phyloP scores from a whole-genome alignment of 2,888 invertebrate genomes.

The Leptura quadrifasciata region DNA sequence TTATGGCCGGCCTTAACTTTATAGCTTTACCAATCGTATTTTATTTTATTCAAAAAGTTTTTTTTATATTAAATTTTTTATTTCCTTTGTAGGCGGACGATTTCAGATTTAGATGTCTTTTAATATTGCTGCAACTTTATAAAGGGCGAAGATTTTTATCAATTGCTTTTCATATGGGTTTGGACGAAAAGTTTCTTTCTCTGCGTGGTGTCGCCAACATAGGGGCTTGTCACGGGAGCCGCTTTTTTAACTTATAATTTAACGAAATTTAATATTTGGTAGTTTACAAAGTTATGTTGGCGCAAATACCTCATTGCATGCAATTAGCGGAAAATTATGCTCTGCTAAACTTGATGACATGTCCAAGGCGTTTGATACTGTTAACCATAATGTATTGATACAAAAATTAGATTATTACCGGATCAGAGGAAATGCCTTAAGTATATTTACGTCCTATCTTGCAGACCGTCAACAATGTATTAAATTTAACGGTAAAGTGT shows the following conservation, averaged over 20 bases:
- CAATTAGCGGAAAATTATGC: too few species aligned
- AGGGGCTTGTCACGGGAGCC: neutral
- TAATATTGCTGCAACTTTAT: conserved; percentile 41
- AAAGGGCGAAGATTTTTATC: conserved; percentile 26
- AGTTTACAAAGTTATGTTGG: too few species aligned
- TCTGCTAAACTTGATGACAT: too few species aligned
- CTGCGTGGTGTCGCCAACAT: neutral
- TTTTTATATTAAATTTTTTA: conserved; percentile 47
- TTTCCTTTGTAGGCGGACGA: conserved; percentile 41
- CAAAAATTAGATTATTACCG: too few species aligned
- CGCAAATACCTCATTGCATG: too few species aligned
- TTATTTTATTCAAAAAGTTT: conserved; percentile 48
- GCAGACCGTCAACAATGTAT: too few species aligned
- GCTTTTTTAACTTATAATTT: neutral
- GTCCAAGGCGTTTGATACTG: too few species aligned
- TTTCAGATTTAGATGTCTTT: conserved; percentile 39
- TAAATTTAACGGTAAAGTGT: too few species aligned
- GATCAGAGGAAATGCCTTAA: too few species aligned
- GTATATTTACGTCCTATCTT: too few species aligned
- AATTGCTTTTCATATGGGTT: conserved; percentile 23
- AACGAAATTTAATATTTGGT: neutral
- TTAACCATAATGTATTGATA: too few species aligned
- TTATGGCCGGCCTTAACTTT: conserved; percentile 43
- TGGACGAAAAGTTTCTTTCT: conserved; percentile 29
- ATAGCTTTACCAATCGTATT: conserved; percentile 43